Base-by-base conservation (phyloP, 2,888 invertebrate species). In the Sarcophaga subvicina region DNA sequence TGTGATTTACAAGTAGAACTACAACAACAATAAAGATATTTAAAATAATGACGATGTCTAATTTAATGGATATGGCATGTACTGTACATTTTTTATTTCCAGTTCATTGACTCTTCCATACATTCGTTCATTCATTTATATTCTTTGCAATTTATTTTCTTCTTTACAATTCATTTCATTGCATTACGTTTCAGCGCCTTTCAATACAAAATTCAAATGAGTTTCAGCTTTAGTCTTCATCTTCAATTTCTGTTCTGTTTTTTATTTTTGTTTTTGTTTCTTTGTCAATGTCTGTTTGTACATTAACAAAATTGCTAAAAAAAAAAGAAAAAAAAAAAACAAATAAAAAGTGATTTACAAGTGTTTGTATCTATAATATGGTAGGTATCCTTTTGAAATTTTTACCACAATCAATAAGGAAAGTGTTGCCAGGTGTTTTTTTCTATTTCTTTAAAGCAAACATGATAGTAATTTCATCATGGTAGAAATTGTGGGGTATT, bases 171-270 rank as follows among this genome's bases (percentile, higher is more conserved):
- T 75, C 20, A 67, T 27, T 80, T 76, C 37, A 37, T 37, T 37
- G 37, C 54, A 80, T 80, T 83, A 71, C 81, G 63, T 75, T 86
- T 80, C 79, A 80, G 20, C 67, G 81, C 79, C 47, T 80, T 86
- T 80, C 76, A 67, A 77, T 73, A 79, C 62, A 71, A 82, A 75
- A 79, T 82, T 82, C 60, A 79, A 75, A 80, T 79, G 54, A 75
- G 25, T 73, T 78, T 73, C 17, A 69, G 8, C 10, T 37, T 37
- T 37, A 78, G 69, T 70, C 64, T 79, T 69, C 49, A 67, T 49
- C 47, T 60, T 20, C 47, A 37, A 37, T 37, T 37, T 37, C 37
- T 37, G 37, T 37, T 10, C 2, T 8, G 8, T 37, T 37, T 6
- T 0, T 77, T 14, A 17, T 10, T 25, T 14, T 22, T 27, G 22